Conservation (phyloP, 2,888 invertebrate species). For the Rhingia campestris region DNA sequence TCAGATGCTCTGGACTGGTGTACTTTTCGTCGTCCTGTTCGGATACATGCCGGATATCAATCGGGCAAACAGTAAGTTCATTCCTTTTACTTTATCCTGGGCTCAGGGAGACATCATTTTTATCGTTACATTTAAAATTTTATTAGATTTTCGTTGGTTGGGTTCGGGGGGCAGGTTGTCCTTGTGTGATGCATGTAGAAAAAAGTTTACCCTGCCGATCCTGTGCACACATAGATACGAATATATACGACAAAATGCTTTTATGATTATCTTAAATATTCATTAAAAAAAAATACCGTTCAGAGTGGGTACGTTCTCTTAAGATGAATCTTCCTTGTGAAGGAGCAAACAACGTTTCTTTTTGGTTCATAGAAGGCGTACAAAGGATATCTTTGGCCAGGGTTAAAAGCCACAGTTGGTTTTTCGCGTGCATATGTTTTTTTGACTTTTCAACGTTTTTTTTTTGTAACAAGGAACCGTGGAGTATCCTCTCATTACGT, state of each 20-base stretch:
- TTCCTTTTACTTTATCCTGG: not conserved
- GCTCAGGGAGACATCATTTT: conserved; percentile 6
- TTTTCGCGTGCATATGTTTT: conserved; percentile 59
- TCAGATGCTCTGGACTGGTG: conserved; percentile 46
- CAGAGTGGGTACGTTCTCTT: too few species aligned
- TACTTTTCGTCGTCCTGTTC: conserved; percentile 44
- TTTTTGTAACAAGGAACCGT: conserved; percentile 4
- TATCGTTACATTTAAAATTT: conserved; percentile 26
- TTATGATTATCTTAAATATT: conserved; percentile 65
- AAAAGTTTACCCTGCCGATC: conserved; percentile 25
- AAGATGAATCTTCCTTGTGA: too few species aligned
- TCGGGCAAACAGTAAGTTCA: conserved; percentile 68
- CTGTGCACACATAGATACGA: too few species aligned
- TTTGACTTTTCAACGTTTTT: conserved; percentile 20
- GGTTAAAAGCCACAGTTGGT: conserved; percentile 50
- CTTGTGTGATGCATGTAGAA: not conserved
- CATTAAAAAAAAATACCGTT: conserved; percentile 38
- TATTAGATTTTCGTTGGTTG: conserved; percentile 21
- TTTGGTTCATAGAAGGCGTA: conserved; percentile 31
- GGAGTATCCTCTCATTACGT: conserved; percentile 23
- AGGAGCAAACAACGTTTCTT: not conserved
- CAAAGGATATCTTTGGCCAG: not conserved
- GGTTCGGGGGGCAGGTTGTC: not conserved
- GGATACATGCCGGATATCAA: conserved; percentile 63
- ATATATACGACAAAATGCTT: conserved; percentile 51